A percentile compares a stretch with the other conserved stretches of the same genome.
Conservation (phyloP, 2,888 invertebrate genomes). For the Himalopsyche kuldschensis region DNA sequence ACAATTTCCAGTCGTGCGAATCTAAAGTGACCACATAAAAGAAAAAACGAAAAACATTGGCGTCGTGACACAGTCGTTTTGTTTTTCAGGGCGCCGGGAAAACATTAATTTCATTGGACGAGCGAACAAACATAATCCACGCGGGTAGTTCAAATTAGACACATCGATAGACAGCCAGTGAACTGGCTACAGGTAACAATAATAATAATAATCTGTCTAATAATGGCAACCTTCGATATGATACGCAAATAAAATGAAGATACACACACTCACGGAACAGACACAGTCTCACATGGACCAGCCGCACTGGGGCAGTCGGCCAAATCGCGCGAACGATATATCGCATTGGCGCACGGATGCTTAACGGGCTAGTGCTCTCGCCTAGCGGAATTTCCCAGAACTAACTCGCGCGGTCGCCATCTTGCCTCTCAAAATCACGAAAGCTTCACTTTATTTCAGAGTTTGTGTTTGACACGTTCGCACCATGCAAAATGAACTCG, state of each 20-base stretch:
- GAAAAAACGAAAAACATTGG: neutral
- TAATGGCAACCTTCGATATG: slow-evolving; percentile 9
- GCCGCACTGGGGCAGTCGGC: slow-evolving; percentile 44
- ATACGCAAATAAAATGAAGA: slow-evolving; percentile 22
- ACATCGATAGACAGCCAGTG: neutral
- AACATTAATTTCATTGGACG: neutral
- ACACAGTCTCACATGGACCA: slow-evolving; percentile 23
- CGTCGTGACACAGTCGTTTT: neutral
- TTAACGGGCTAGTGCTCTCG: slow-evolving; percentile 18
- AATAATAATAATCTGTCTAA: slow-evolving; percentile 7
- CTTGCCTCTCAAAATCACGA: slow-evolving; percentile 40
- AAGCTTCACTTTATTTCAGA: slow-evolving; percentile 18
- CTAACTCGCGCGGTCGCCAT: slow-evolving; percentile 41
- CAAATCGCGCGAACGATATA: slow-evolving; percentile 46
- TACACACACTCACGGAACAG: slow-evolving; percentile 28
- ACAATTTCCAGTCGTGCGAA: neutral
- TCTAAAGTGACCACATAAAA: neutral
- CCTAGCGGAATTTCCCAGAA: slow-evolving; percentile 26
- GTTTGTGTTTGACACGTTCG: slow-evolving; percentile 16
- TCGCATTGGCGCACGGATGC: slow-evolving; percentile 6
- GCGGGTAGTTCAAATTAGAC: slow-evolving; percentile 1
- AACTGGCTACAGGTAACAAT: neutral
- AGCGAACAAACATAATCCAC: neutral
- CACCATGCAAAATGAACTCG: neutral
- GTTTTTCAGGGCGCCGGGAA: neutral